Evolutionary conservation across 2,113 vertebrate genomes (phyloP).

Genomic region (Oncorhynchus clarkii): DNA sequence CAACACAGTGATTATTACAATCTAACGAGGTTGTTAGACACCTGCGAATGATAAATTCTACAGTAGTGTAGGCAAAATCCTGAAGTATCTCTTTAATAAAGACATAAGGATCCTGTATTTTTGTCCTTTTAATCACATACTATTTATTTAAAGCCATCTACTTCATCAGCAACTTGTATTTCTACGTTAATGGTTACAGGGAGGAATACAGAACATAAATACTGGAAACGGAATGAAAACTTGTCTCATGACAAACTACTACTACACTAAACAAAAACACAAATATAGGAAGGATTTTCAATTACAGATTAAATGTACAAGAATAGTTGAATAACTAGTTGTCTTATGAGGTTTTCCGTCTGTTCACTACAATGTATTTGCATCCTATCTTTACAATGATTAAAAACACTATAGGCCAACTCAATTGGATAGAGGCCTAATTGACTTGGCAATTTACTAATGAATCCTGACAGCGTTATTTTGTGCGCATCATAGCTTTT

Average conservation of each 20-base stretch:
- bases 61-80: too few relatives aligned
- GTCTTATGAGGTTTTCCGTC: background rate
- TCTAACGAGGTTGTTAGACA: too few relatives aligned
- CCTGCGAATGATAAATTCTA: too few relatives aligned
- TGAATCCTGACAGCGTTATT: conserved; percentile 9
- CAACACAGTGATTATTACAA: too few relatives aligned
- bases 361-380: background rate
- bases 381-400: background rate
- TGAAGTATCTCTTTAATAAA: too few relatives aligned
- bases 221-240: background rate
- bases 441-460: conserved; percentile 9
- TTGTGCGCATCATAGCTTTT: conserved; percentile 61
- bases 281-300: background rate
- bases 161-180: too few relatives aligned
- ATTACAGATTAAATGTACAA: background rate
- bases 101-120: too few relatives aligned
- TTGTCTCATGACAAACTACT: background rate
- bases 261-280: background rate
- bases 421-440: background rate
- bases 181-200: too few relatives aligned
- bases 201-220: background rate
- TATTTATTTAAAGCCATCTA: too few relatives aligned
- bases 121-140: too few relatives aligned
- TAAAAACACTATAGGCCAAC: background rate
- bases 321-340: background rate